Percentiles rank a stretch among this genome's conserved stretches.
phyloP scores from a whole-genome alignment of 2,888 invertebrate species.

The Heliconius sara region DNA sequence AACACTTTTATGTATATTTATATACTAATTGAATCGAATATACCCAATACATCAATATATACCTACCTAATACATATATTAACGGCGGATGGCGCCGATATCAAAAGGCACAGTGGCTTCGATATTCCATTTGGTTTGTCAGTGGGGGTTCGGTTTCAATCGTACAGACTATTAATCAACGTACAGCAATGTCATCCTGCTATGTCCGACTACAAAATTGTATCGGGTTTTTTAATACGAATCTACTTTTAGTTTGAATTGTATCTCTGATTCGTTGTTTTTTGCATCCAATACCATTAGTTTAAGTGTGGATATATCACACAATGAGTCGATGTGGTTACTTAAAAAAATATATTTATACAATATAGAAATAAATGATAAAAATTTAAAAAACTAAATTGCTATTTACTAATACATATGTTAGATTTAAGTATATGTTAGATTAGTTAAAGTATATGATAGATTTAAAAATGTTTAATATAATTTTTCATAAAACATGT shows the following conservation, averaged over 20 bases:
- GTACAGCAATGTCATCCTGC: conserved; percentile 81
- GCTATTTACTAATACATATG: neutral
- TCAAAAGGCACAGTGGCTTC: conserved; percentile 68
- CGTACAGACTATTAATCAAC: conserved; percentile 82
- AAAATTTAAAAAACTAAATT: neutral
- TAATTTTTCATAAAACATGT: no score
- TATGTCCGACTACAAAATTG: conserved; percentile 69
- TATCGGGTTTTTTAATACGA: conserved; percentile 58
- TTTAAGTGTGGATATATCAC: conserved; percentile 39
- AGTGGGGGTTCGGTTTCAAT: conserved; percentile 81
- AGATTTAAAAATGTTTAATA: neutral
- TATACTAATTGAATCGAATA: conserved; percentile 27
- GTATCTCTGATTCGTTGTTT: conserved; percentile 42
- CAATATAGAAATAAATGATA: neutral
- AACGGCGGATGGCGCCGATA: conserved; percentile 53
- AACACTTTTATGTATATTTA: conserved; percentile 50
- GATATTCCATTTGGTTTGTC: conserved; percentile 81
- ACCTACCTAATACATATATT: conserved; percentile 26
- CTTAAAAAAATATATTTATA: neutral
- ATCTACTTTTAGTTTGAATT: conserved; percentile 48
- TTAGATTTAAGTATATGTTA: neutral
- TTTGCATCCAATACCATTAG: conserved; percentile 43
- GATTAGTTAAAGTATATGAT: neutral
- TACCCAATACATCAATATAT: conserved; percentile 12
- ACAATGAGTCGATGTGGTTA: conserved; percentile 4